Percentiles rank a stretch among this genome's conserved stretches.
Conservation (phyloP, 2,797 vertebrate genomes). For the Aeoliscus strigatus region DNA sequence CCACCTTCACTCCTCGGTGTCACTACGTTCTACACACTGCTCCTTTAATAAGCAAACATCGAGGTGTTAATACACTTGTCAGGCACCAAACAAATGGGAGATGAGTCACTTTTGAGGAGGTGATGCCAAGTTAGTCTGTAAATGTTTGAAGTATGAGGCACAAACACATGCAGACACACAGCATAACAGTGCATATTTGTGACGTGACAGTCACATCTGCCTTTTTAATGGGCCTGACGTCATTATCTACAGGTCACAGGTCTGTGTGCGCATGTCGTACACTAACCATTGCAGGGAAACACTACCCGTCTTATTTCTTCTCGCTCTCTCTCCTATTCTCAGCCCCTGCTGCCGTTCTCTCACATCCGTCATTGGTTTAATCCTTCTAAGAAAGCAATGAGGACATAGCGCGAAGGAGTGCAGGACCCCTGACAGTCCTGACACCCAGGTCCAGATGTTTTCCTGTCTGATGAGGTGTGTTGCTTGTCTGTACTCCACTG, state of each 20-base stretch:
- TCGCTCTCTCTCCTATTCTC: slow-evolving; percentile 17
- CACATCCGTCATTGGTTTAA: slow-evolving; percentile 48
- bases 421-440: slow-evolving; percentile 22
- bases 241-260: slow-evolving; percentile 45
- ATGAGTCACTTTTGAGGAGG: slow-evolving; percentile 34
- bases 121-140: slow-evolving; percentile 37
- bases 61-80: slow-evolving; percentile 23
- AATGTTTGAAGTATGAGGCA: slow-evolving; percentile 60
- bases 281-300: slow-evolving; percentile 20
- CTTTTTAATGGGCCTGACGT: slow-evolving; percentile 62
- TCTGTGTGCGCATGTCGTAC: too few relatives aligned
- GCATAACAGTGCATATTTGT: slow-evolving; percentile 56
- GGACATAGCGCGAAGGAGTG: slow-evolving; percentile 35
- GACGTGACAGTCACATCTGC: slow-evolving; percentile 59
- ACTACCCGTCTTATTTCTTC: slow-evolving; percentile 29
- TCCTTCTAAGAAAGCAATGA: slow-evolving; percentile 38
- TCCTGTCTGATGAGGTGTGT: slow-evolving; percentile 34
- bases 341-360: slow-evolving; percentile 31
- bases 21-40: too few relatives aligned
- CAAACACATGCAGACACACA: slow-evolving; percentile 66
- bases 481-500: too few relatives aligned
- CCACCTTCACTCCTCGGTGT: too few relatives aligned
- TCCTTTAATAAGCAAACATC: too few relatives aligned
- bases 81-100: slow-evolving; percentile 18
- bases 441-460: slow-evolving; percentile 58